A percentile compares a stretch with the other conserved stretches of the same genome.
These are phyloP conservation scores for Sympetrum striolatum DNA, from an alignment of 2,888 invertebrate genomes.

Conservation along the genomic window DNA sequence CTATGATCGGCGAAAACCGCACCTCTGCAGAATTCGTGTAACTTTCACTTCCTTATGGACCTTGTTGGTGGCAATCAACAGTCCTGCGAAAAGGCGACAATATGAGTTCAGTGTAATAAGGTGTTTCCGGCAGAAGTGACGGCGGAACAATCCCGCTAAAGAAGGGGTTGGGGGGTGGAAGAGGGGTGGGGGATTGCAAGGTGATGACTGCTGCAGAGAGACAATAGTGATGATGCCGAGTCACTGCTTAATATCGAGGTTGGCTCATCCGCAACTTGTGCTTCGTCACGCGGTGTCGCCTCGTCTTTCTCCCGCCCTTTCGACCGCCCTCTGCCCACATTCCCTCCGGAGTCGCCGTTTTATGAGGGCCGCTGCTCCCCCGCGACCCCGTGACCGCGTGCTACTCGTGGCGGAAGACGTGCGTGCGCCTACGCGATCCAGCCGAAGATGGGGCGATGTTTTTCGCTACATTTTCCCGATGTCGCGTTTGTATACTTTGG, in stretches of 20 bases:
- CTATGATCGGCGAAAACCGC: too few relatives aligned
- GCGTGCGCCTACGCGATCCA: neutral
- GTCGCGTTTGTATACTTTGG: too few relatives aligned
- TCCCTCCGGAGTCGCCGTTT: neutral
- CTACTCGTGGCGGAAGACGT: neutral
- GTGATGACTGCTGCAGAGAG: slow-evolving; percentile 3
- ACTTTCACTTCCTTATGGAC: too few relatives aligned
- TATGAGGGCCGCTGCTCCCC: neutral
- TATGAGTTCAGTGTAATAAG: neutral
- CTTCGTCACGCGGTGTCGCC: slow-evolving; percentile 19
- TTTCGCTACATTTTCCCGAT: too few relatives aligned
- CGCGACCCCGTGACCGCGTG: neutral
- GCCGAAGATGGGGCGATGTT: neutral
- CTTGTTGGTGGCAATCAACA: too few relatives aligned
- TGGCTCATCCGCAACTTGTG: neutral
- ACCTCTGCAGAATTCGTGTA: too few relatives aligned
- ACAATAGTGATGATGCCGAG: neutral
- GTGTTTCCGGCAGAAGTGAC: neutral
- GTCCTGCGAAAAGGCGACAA: neutral
- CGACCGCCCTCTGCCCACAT: neutral
- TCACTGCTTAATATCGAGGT: slow-evolving; percentile 32
- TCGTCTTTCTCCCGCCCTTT: neutral
- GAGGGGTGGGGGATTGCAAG: neutral
- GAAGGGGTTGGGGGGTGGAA: neutral
- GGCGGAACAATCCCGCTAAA: neutral